These are phyloP conservation scores for Pedicia rivosa DNA, from an alignment of 2,888 invertebrate genomes.

Conservation along the genomic window DNA sequence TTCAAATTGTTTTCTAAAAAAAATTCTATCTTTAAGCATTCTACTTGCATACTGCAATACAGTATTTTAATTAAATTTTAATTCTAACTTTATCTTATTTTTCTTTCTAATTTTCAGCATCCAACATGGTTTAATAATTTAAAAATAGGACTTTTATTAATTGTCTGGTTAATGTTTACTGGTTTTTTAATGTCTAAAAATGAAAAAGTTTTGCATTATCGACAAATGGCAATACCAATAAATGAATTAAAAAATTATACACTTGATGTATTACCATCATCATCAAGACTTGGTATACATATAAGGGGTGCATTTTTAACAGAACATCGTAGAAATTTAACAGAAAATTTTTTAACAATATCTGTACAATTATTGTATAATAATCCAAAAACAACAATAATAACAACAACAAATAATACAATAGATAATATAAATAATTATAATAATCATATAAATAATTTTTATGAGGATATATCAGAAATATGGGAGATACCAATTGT, in stretches of 20 bases:
- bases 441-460: neutral
- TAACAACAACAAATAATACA: conserved; percentile 11
- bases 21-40: neutral
- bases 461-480: conserved; percentile 11
- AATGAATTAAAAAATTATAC: conserved; percentile 5
- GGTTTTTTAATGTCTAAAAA: conserved; percentile 48
- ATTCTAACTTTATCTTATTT: neutral
- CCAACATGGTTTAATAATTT: conserved; percentile 25
- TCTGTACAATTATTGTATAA: conserved; percentile 32
- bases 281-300: conserved; percentile 28
- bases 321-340: conserved; percentile 34
- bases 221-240: neutral
- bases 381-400: too few relatives aligned
- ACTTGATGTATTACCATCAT: conserved; percentile 18
- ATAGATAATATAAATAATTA: conserved; percentile 9
- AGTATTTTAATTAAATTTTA: neutral
- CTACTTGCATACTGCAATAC: neutral
- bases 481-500: conserved; percentile 25
- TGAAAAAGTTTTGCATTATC: conserved; percentile 38
- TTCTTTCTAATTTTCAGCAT: conserved; percentile 13
- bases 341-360: conserved; percentile 30
- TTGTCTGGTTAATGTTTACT: conserved; percentile 52
- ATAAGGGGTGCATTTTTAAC: conserved; percentile 22
- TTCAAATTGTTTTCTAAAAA: too few relatives aligned
- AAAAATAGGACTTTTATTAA: conserved; percentile 37